phyloP scores from a whole-genome alignment of 2,888 invertebrate genomes.

The Chymomyza procnemis region DNA sequence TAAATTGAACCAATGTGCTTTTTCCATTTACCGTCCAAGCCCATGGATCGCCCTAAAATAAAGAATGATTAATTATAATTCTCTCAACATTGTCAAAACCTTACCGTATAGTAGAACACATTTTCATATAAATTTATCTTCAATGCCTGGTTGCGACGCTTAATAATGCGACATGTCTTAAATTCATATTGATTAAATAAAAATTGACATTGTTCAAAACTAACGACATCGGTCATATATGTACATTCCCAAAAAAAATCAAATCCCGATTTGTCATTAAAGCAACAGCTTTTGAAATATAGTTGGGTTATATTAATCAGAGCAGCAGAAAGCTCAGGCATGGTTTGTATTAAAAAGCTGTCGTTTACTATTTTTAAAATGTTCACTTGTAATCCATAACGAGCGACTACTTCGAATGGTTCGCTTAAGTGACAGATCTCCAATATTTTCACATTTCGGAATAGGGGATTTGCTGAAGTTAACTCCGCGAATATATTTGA shows the following conservation, averaged over 20 bases:
- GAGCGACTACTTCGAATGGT: slow-evolving; percentile 16
- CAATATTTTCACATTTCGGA: slow-evolving; percentile 12
- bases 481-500: not conserved
- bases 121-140: slow-evolving; percentile 37
- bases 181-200: slow-evolving; percentile 37
- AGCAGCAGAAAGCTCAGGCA: not conserved
- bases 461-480: not conserved
- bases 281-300: slow-evolving; percentile 38
- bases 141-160: slow-evolving; percentile 21
- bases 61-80: not conserved
- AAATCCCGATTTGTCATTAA: slow-evolving; percentile 10
- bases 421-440: slow-evolving; percentile 18
- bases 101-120: slow-evolving; percentile 14
- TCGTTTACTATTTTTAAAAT: slow-evolving; percentile 42
- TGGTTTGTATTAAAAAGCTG: slow-evolving; percentile 23
- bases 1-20: slow-evolving; percentile 21
- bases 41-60: slow-evolving; percentile 25
- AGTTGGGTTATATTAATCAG: slow-evolving; percentile 33
- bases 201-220: slow-evolving; percentile 45
- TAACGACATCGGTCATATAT: slow-evolving; percentile 29
- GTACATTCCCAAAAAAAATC: slow-evolving; percentile 27
- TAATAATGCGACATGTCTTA: slow-evolving; percentile 17
- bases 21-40: slow-evolving; percentile 15
- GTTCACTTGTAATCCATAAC: slow-evolving; percentile 27
- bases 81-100: slow-evolving; percentile 2